Base-by-base conservation (phyloP, 2,888 invertebrate species). In the Andrena marginata region DNA sequence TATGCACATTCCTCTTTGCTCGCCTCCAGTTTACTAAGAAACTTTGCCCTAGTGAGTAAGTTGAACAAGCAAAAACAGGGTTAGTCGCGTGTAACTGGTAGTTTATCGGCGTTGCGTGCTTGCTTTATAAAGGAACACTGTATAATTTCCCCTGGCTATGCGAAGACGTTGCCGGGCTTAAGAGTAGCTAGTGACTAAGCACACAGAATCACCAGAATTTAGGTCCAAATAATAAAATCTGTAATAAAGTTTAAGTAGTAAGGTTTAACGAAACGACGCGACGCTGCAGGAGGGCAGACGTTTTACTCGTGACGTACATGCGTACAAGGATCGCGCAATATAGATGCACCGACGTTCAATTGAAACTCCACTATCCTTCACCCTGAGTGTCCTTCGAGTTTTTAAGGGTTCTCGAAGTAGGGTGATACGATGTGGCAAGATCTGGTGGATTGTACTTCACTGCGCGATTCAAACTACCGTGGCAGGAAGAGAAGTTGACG, bases 1-100 rank as follows among this genome's bases (percentile, higher is more conserved):
- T 65, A 51, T 42, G 48, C 8, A 16, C 26, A 59, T 59, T 13
- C 3, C 26, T 59, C 48, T 54, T 65, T 23, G 13, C 29, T 35
- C 54, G n/a, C 20, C 29, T n/a, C 56, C 10, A 16, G 23, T 71
- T 54, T n/a, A 4, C 62, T 69, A 51, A 68, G 62, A 76, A 76
- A 60, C 70, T 42, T 70, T 70, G 70, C 35, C 42, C 48, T 16
- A 29, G 67, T 78, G n/a, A 51, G 33, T 67, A 69, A 78, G 62
- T 64, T 69, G 51, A 54, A 48, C 64, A 54, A 65, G 54, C 60
- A 26, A 74, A 74, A 70, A 79, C 51, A 33, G 13, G 78, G 49
- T 70, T 64, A 42, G 59, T 74, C 64, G 67, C 35, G 31, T 29
- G 23, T 64, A 31, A 49, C 35, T 62, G 26, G 56, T 80, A 51